Evolutionary conservation across 2,113 vertebrate species (phyloP).

Genomic region (Phrynosoma platyrhinos): DNA sequence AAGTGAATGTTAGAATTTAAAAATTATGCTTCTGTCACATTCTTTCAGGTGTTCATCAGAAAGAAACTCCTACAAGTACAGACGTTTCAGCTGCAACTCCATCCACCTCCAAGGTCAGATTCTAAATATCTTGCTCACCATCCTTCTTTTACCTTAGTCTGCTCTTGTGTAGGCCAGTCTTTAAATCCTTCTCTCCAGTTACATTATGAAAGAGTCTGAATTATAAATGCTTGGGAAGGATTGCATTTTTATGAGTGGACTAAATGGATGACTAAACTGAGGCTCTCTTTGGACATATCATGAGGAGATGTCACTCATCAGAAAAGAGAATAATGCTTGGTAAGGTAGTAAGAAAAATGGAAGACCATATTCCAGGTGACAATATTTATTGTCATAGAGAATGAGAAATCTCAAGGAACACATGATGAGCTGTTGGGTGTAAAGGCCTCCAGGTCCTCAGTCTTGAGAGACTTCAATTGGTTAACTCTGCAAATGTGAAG

Average conservation of each 20-base stretch:
- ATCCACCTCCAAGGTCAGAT: background rate
- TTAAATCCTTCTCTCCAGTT: background rate
- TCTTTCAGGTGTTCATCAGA: constrained; percentile 19
- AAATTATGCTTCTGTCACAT: background rate
- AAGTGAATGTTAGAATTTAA: background rate
- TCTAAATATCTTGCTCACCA: background rate
- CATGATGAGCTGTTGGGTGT: background rate
- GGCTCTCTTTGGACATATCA: too few relatives aligned
- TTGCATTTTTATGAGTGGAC: background rate
- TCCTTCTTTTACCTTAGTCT: background rate
- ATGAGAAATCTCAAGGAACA: background rate
- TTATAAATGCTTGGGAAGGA: background rate
- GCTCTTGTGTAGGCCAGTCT: background rate
- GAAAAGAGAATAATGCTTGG: too few relatives aligned
- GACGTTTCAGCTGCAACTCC: background rate
- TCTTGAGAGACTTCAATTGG: background rate
- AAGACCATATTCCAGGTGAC: too few relatives aligned
- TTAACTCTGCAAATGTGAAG: background rate
- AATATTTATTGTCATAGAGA: background rate
- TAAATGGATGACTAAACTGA: background rate
- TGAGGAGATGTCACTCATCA: too few relatives aligned
- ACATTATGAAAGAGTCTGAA: too few relatives aligned
- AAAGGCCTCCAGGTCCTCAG: background rate
- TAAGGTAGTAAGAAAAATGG: too few relatives aligned
- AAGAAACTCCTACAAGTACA: background rate